Evolutionary conservation across 2,797 vertebrate genomes (phyloP), one percentile per base, ranked within the genome.

Genomic region (Oreochromis mossambicus): DNA sequence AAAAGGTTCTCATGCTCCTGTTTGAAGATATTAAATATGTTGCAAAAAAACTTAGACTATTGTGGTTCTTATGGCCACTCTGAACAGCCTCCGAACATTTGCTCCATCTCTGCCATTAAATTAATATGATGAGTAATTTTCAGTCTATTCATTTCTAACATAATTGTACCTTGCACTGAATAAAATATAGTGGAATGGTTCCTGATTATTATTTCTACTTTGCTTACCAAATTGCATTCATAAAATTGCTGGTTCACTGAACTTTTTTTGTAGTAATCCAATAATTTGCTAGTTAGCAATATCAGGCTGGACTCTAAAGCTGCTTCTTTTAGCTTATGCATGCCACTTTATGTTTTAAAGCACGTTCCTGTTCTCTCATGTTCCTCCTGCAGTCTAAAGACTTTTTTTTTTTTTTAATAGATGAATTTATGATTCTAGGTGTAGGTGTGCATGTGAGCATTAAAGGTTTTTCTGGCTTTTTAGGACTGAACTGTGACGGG

Each of bases 61-160:
- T 2, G 32, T 41, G n/a, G 61, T 66, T 66, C 19, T 21, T 41
- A 41, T 5, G 1, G 61, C 41, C 41, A 5, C 41, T 43, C 13
- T 43, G 41, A 8, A 12, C 4, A 43, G 11, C 10, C 34, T 13
- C 5, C 0, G 9, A 34, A 9, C 17, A 13, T 48, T 15, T 48
- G 6, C 32, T 61, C 19, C n/a, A 41, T 24, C 63, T 68, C 63
- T 68, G 61, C 61, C 61, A 21, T 36, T 14, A 8, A 24, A 1
- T 41, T 24, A 66, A 41, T 6, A 41, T 1, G n/a, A 21, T 24
- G 0, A 21, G 19, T 1, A 41, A 21, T 66, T 41, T 66, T 66
- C n/a, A 5, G 36, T 8, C 61, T 41, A 14, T 66, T 2, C 3
- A 24, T 41, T 41, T 68, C n/a, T 21, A n/a, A 21, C 13, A 24